A percentile compares a stretch with the other conserved stretches of the same genome.
Evolutionary conservation across 1,140 invertebrate genomes (phyloP).

Genomic region (Saxidomus purpurata): DNA sequence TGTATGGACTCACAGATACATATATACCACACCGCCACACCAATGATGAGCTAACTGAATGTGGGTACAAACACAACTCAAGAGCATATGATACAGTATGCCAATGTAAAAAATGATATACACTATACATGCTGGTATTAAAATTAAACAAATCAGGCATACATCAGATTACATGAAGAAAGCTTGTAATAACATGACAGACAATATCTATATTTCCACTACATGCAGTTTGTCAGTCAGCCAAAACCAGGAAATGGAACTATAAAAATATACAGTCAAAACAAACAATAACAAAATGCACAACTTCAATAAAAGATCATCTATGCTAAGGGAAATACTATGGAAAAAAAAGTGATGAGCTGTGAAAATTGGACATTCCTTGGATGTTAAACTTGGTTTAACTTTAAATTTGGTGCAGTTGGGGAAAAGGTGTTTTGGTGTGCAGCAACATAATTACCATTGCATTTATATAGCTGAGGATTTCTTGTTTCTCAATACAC

Average conservation of each 20-base stretch:
- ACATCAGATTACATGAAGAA: no score
- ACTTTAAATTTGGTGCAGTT: neutral
- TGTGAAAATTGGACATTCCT: neutral
- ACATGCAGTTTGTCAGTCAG: neutral
- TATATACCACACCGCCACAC: no score
- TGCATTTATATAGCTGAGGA: conserved; percentile 26
- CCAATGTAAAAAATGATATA: no score
- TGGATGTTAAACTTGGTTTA: neutral
- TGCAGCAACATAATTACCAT: conserved; percentile 44
- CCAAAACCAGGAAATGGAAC: neutral
- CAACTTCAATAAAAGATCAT: neutral
- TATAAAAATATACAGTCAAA: neutral
- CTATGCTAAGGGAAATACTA: neutral
- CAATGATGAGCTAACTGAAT: no score
- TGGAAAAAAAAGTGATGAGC: neutral
- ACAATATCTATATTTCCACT: no score
- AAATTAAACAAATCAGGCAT: no score
- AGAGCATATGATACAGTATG: no score
- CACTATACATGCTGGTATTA: no score
- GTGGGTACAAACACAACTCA: no score
- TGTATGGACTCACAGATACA: no score
- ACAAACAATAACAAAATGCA: neutral
- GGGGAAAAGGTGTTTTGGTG: neutral
- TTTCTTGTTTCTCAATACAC: conserved; percentile 29
- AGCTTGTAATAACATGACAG: no score